These are phyloP conservation scores for Mesitornis unicolor DNA, from an alignment of 2,113 vertebrate genomes.

Conservation along the genomic window DNA sequence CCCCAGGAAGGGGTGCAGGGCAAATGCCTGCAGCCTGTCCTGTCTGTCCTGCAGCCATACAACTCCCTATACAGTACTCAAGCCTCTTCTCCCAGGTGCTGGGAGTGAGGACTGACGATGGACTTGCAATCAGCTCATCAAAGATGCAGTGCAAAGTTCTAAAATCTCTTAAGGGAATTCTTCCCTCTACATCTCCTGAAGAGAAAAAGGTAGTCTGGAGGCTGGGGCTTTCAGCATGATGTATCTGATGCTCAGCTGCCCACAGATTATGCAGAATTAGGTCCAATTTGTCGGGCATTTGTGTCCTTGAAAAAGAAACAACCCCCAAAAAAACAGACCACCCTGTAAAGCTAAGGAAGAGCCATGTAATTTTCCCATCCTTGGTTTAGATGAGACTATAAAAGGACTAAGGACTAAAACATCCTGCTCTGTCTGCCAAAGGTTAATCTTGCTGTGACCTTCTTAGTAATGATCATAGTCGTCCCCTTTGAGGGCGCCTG, in stretches of 20 bases:
- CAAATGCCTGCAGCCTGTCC: not conserved
- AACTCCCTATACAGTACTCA: not conserved
- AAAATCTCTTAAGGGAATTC: not conserved
- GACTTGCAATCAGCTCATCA: not conserved
- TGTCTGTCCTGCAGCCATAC: not conserved
- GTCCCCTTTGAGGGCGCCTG: not conserved
- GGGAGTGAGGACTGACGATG: not conserved
- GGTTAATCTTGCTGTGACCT: not conserved
- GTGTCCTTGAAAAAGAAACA: not conserved
- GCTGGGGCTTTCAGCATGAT: not conserved
- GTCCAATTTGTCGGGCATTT: not conserved
- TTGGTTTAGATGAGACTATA: not conserved
- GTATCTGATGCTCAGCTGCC: not conserved
- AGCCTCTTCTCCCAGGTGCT: not conserved
- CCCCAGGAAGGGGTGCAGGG: not conserved
- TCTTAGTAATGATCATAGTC: not conserved
- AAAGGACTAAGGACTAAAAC: not conserved
- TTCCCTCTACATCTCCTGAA: not conserved
- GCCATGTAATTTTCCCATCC: not conserved
- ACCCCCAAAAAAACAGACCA: not conserved
- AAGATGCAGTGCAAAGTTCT: not conserved
- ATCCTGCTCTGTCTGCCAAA: not conserved
- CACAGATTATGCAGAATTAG: not conserved
- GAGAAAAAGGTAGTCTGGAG: not conserved
- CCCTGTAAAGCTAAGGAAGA: not conserved